Evolutionary conservation across 2,888 invertebrate species (phyloP), one percentile per base, ranked within the genome.

Genomic region (Drosophila lacicola): DNA sequence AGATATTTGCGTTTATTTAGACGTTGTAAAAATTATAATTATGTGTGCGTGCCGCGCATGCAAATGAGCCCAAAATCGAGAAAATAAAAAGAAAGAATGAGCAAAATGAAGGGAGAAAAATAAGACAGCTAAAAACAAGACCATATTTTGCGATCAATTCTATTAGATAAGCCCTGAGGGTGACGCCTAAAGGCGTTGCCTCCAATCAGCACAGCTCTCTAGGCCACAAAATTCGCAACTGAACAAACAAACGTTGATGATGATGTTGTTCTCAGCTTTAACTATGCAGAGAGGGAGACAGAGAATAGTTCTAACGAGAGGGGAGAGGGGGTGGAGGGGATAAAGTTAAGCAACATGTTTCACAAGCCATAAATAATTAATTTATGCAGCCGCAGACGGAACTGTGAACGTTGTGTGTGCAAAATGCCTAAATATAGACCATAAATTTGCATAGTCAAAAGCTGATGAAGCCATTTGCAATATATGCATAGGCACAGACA

Each of bases 11-110:
- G 78, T 82, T 83, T 88, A 82, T 77, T 83, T 86, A 86, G 89
- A 87, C 88, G 78, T 87, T 86, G 85, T 86, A 86, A 86, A 86
- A 88, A 86, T 89, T 89, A 89, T 86, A 86, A 86, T 86, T 86
- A 86, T 84, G 88, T 80, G 82, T 76, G 75, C 85, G 85, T 86
- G 85, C 72, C 54, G 49, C 44, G 56, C 80, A 82, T 89, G 46
- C 67, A 54, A 60, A 84, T 74, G 56, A 73, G 60, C 17, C 39
- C 8, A 29, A 29, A 29, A 29, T 29, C 29, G 29, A 21, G 37
- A 49, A 62, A 62, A 34, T 13, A 46, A 14, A 11, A 13, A 41
- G 5, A 36, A 17, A 1, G 21, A 21, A 10, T 2, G n/a, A n/a
- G 36, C 11, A 42, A 36, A 46, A 34, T 36, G 36, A 41, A 39